phyloP scores from a whole-genome alignment of 2,888 invertebrate genomes.

The Andrena fulva region DNA sequence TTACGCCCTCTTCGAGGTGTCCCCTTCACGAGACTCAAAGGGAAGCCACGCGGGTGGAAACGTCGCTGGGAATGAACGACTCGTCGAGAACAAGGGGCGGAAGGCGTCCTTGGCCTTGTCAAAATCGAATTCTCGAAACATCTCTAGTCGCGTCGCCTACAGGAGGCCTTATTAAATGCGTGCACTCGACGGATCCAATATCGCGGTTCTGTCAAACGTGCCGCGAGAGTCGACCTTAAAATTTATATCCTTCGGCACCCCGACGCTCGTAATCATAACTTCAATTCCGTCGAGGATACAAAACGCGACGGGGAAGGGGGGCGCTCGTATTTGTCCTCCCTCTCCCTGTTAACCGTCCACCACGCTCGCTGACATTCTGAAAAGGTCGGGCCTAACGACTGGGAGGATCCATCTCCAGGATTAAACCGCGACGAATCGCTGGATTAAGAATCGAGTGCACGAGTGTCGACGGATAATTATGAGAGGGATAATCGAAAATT shows the following conservation, averaged over 20 bases:
- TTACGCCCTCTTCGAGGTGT: neutral
- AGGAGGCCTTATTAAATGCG: conserved; percentile 52
- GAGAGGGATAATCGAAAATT: conserved; percentile 27
- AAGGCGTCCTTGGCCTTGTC: conserved; percentile 37
- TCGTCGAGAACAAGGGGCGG: neutral
- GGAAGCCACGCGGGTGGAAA: neutral
- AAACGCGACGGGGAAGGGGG: conserved; percentile 22
- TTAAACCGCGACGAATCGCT: conserved; percentile 31
- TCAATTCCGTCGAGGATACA: conserved; percentile 43
- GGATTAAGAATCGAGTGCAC: conserved; percentile 18
- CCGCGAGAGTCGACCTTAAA: conserved; percentile 49
- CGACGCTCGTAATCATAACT: conserved; percentile 67
- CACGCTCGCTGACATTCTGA: conserved; percentile 59
- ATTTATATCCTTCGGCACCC: conserved; percentile 59
- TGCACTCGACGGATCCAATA: conserved; percentile 50
- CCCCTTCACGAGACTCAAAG: neutral
- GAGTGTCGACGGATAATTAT: conserved; percentile 28
- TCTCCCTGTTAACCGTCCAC: conserved; percentile 43
- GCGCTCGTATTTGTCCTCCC: conserved; percentile 33
- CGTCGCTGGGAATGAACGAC: neutral
- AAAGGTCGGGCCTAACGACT: conserved; percentile 62
- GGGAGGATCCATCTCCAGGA: conserved; percentile 40
- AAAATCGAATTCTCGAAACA: conserved; percentile 12
- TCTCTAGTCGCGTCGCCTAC: neutral
- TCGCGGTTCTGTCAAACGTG: conserved; percentile 44